These are phyloP conservation scores for Xiphorhynchus elegans DNA, from an alignment of 2,113 vertebrate species.

Conservation along the genomic window DNA sequence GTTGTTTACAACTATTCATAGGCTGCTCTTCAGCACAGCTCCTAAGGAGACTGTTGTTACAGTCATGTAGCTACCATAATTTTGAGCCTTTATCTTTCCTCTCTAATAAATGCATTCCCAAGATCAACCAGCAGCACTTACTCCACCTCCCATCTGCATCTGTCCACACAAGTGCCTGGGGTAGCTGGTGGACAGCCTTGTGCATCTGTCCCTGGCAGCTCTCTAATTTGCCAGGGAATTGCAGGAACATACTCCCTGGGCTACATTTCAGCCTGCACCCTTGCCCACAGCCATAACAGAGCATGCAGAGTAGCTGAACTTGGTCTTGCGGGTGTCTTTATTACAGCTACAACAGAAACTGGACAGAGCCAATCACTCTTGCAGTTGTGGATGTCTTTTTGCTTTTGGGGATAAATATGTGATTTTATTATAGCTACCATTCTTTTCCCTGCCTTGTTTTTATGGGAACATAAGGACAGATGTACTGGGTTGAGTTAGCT, in stretches of 20 bases:
- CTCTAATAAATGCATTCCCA: background rate
- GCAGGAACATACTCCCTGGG: background rate
- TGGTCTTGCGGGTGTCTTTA: background rate
- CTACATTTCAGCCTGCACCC: background rate
- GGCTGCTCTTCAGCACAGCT: background rate
- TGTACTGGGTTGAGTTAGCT: background rate
- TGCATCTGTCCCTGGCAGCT: constrained; percentile 4
- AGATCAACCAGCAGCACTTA: background rate
- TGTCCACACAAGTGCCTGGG: background rate
- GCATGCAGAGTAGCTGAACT: background rate
- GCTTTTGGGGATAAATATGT: background rate
- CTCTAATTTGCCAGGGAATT: background rate
- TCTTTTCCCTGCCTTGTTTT: background rate
- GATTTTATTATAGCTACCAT: background rate
- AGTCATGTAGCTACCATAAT: background rate
- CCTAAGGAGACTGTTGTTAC: background rate
- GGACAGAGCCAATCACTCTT: background rate
- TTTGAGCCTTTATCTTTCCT: background rate
- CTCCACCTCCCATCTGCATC: background rate
- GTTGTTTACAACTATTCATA: background rate
- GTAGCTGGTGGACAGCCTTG: background rate
- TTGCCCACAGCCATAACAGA: background rate
- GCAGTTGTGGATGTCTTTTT: background rate
- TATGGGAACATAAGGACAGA: background rate
- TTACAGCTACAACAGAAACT: background rate